Evolutionary conservation across 92 coral and sea anemone species (phyloP).

Genomic region (Metridium senile): DNA sequence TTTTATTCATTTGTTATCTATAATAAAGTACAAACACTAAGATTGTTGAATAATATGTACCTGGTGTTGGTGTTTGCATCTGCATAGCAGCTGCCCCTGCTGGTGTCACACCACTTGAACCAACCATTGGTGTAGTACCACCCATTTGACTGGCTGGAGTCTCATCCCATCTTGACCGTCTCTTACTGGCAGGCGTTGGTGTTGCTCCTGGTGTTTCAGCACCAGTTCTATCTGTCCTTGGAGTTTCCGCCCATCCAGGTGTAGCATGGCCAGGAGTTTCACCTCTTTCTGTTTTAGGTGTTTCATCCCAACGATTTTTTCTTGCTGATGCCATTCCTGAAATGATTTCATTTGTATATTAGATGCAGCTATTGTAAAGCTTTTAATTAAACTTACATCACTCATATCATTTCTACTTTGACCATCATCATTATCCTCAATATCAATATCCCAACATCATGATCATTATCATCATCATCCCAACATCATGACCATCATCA

Average conservation of each 20-base stretch:
- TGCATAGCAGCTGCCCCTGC: conserved; percentile 99
- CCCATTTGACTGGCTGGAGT: conserved; percentile 98
- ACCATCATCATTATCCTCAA: no score
- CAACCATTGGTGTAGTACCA: conserved; percentile 92
- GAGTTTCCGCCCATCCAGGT: conserved; percentile 99
- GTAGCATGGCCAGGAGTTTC: conserved; percentile 97
- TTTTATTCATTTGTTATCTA: no score
- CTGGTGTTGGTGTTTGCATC: conserved; percentile 99
- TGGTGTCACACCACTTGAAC: conserved; percentile 95
- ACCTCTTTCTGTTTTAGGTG: conserved; percentile 97
- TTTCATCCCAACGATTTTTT: conserved; percentile 99
- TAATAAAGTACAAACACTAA: no score
- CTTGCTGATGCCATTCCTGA: conserved; percentile 88
- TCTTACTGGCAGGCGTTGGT: conserved; percentile 98
- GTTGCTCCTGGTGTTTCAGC: conserved; percentile 99
- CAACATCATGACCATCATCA: no score
- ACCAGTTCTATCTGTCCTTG: conserved; percentile 96
- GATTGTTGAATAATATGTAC: conserved; percentile 41
- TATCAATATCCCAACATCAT: no score
- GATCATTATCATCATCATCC: no score
- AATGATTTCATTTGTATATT: no score
- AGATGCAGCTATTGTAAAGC: no score
- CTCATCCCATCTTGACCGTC: conserved; percentile 98
- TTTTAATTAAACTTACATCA: no score
- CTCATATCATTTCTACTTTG: no score